phyloP scores from a whole-genome alignment of 2,888 invertebrate genomes.

The Ceratothoa steindachneri region DNA sequence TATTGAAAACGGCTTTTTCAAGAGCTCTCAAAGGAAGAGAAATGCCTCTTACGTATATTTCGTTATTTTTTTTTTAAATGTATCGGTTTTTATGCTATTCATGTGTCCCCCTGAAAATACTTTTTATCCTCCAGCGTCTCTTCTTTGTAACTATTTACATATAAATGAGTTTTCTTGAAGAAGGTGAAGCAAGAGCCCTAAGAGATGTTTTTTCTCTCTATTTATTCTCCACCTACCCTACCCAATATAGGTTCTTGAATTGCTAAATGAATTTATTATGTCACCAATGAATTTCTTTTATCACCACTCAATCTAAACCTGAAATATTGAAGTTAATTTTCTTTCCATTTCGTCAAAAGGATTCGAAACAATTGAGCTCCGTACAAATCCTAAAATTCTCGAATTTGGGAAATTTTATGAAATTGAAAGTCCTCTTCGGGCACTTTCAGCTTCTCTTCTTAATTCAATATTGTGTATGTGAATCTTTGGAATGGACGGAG shows the following conservation, averaged over 20 bases:
- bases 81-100: no score
- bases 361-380: not conserved
- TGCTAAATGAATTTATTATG: no score
- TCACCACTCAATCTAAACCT: not conserved
- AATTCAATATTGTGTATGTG: not conserved
- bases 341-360: not conserved
- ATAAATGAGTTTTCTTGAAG: no score
- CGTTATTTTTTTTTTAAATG: no score
- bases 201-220: no score
- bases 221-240: no score
- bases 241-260: no score
- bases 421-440: not conserved
- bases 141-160: no score
- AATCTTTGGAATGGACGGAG: not conserved
- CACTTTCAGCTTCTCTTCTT: not conserved
- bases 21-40: not conserved
- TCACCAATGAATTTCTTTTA: not conserved
- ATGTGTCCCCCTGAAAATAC: no score
- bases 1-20: not conserved
- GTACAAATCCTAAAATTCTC: not conserved
- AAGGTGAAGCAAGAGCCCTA: no score
- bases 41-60: no score
- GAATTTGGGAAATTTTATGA: not conserved
- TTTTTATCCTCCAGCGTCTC: no score
- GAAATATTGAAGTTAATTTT: not conserved